These are phyloP conservation scores for Vombatus ursinus DNA, from an alignment of 2,113 vertebrate genomes.

Conservation along the genomic window DNA sequence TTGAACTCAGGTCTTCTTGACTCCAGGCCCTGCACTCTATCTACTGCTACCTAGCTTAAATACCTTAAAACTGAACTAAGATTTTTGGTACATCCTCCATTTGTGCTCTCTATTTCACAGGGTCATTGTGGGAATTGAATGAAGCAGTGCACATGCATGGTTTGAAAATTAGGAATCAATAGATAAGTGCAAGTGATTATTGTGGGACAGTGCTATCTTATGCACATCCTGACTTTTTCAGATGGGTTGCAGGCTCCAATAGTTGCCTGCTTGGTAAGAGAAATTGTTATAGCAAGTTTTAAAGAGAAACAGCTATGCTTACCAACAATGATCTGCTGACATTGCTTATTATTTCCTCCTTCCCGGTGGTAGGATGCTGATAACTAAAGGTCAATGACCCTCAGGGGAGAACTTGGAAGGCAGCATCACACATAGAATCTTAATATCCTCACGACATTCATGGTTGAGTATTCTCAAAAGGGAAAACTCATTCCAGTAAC, in stretches of 20 bases:
- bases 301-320: not conserved
- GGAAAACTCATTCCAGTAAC: conserved; percentile 32
- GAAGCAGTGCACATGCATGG: not conserved
- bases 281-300: not conserved
- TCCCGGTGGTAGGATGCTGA: not conserved
- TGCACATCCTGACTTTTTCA: not conserved
- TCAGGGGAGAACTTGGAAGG: conserved; percentile 5
- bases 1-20: not conserved
- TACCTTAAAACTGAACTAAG: not conserved
- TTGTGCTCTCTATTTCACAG: not conserved
- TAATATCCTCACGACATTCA: not conserved
- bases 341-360: not conserved
- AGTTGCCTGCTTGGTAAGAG: not conserved
- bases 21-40: not conserved
- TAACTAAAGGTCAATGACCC: not conserved
- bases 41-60: not conserved
- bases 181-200: not conserved
- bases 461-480: conserved; percentile 1
- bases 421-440: not conserved
- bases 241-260: not conserved
- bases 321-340: not conserved
- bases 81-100: not conserved
- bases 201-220: not conserved
- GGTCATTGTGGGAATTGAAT: not conserved
- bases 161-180: not conserved